These are phyloP conservation scores for Falcaria lacertinaria DNA, from an alignment of 2,888 invertebrate species.

Conservation along the genomic window DNA sequence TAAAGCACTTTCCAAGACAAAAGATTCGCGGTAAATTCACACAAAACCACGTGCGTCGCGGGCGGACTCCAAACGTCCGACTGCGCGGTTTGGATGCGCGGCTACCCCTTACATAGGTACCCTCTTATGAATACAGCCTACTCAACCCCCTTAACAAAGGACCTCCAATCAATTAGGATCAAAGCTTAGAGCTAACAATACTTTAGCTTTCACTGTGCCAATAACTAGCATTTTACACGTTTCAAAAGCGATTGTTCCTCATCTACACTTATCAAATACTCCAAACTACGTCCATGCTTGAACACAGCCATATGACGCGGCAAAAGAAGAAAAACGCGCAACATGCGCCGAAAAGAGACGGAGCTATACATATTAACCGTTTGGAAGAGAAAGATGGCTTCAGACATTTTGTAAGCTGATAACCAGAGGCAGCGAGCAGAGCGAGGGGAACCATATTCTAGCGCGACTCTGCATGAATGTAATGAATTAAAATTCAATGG, in stretches of 20 bases:
- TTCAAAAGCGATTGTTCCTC: constrained; percentile 38
- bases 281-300: constrained; percentile 55
- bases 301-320: constrained; percentile 73
- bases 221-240: constrained; percentile 16
- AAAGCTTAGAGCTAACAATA: constrained; percentile 32
- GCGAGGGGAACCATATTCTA: constrained; percentile 78
- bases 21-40: constrained; percentile 50
- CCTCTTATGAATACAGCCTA: constrained; percentile 61
- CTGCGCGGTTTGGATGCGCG: constrained; percentile 73
- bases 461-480: constrained; percentile 74
- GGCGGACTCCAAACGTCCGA: constrained; percentile 48
- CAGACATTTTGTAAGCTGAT: constrained; percentile 78
- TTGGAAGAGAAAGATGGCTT: constrained; percentile 60
- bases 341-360: constrained; percentile 67
- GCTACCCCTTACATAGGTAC: constrained; percentile 49
- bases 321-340: constrained; percentile 79
- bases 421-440: constrained; percentile 74
- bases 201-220: constrained; percentile 21
- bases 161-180: constrained; percentile 64
- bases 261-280: constrained; percentile 50
- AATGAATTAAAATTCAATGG: constrained; percentile 78
- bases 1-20: constrained; percentile 55
- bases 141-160: constrained; percentile 69
- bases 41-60: constrained; percentile 59
- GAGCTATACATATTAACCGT: constrained; percentile 54